A percentile compares a stretch with the other conserved stretches of the same genome.
Evolutionary conservation across 2,888 invertebrate genomes (phyloP).

Genomic region (Protonemura montana): DNA sequence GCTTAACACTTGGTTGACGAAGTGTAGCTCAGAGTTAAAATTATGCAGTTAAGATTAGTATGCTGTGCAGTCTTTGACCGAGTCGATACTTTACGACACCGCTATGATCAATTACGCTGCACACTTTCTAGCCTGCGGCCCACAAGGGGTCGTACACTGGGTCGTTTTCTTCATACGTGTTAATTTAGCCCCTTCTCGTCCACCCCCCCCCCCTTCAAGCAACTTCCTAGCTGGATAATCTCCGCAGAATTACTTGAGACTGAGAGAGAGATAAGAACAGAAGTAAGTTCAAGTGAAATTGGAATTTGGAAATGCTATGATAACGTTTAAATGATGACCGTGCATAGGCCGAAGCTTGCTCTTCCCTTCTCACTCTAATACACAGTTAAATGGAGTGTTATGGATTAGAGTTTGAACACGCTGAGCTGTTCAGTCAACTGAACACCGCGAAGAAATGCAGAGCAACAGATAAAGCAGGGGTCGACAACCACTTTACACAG

Average conservation of each 20-base stretch:
- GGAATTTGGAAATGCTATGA: slow-evolving; percentile 41
- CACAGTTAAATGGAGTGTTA: slow-evolving; percentile 45
- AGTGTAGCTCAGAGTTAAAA: background rate
- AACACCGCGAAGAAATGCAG: background rate
- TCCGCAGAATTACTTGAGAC: background rate
- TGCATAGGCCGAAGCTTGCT: background rate
- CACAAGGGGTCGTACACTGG: background rate
- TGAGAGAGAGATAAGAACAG: background rate
- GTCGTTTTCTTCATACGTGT: slow-evolving; percentile 19
- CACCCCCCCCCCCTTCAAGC: background rate
- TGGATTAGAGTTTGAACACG: slow-evolving; percentile 42
- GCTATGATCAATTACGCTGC: background rate
- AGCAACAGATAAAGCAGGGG: slow-evolving; percentile 26
- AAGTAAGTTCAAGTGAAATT: slow-evolving; percentile 35
- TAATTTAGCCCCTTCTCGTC: background rate
- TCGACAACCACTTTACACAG: slow-evolving; percentile 9
- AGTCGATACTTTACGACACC: background rate
- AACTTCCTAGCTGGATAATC: background rate
- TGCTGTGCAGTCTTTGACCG: background rate
- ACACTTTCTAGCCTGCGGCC: background rate
- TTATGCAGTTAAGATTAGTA: background rate
- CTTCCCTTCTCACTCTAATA: slow-evolving; percentile 36
- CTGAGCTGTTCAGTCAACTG: slow-evolving; percentile 14
- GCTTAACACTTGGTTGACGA: background rate
- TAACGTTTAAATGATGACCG: slow-evolving; percentile 42